Conservation (phyloP, 2,888 invertebrate species). For the Macrophya alboannulata region DNA sequence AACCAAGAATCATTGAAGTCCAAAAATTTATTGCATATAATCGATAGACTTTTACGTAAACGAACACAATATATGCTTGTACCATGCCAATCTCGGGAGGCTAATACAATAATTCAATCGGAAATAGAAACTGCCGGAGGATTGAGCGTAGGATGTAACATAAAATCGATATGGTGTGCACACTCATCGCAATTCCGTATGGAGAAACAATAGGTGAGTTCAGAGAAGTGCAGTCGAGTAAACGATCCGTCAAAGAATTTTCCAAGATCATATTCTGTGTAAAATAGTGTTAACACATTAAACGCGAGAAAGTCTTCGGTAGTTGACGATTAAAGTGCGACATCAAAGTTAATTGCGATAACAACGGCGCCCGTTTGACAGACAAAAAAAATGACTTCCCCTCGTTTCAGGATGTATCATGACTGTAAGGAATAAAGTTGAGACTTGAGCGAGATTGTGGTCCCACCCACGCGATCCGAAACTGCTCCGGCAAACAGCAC, state of each 20-base stretch:
- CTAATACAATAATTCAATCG: conserved; percentile 26
- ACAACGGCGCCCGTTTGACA: conserved; percentile 49
- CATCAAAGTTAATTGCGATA: conserved; percentile 51
- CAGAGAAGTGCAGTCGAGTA: neutral
- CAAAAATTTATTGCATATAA: neutral
- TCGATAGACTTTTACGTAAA: neutral
- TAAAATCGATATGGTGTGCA: neutral
- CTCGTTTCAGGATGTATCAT: conserved; percentile 26
- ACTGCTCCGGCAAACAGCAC: conserved; percentile 42
- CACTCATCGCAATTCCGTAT: conserved; percentile 2
- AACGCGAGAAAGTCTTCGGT: conserved; percentile 6
- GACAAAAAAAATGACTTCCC: conserved; percentile 31
- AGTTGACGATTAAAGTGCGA: conserved; percentile 40
- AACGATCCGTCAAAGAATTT: conserved; percentile 2
- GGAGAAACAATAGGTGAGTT: conserved; percentile 1
- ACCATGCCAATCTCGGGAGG: neutral
- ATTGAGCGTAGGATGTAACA: conserved; percentile 15
- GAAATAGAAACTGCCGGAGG: conserved; percentile 9
- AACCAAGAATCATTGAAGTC: neutral
- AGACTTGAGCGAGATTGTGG: conserved; percentile 45
- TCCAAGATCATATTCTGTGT: neutral
- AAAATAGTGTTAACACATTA: conserved; percentile 7
- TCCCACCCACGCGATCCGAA: conserved; percentile 52
- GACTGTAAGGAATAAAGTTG: conserved; percentile 44
- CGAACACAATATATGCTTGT: neutral